Conservation (phyloP, 2,888 invertebrate genomes). For the Dugesia japonica region DNA sequence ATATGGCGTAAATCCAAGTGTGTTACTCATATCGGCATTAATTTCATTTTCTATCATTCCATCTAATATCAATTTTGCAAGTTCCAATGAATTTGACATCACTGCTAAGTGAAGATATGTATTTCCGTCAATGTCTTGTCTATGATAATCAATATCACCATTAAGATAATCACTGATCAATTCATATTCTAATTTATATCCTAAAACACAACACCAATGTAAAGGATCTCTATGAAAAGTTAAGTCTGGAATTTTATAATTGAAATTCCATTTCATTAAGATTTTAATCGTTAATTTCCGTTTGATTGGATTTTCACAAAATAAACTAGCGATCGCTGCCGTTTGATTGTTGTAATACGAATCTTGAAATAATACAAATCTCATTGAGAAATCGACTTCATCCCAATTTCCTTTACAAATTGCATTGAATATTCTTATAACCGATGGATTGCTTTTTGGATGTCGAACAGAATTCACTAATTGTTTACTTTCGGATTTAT, state of each 20-base stretch:
- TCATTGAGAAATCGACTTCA: constrained; percentile 7
- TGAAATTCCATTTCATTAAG: constrained; percentile 1
- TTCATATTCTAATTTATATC: not conserved
- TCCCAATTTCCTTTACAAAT: not conserved
- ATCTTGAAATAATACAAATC: not conserved
- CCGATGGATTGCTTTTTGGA: not conserved
- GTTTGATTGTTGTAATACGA: not conserved
- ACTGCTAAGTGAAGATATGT: constrained; percentile 27
- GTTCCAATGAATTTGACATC: constrained; percentile 3
- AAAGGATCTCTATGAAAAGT: constrained; percentile 10
- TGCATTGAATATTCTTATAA: not conserved
- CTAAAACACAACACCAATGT: constrained; percentile 26
- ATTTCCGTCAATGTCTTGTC: constrained; percentile 21
- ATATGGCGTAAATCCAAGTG: constrained; percentile 20
- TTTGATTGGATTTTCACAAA: not conserved
- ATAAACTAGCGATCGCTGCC: constrained; percentile 5
- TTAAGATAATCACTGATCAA: not conserved
- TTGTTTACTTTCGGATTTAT: not conserved
- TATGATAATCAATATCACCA: constrained; percentile 9
- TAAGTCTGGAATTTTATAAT: not conserved
- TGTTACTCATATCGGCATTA: not conserved
- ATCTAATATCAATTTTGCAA: constrained; percentile 4
- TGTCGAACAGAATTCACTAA: not conserved
- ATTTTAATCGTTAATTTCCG: not conserved
- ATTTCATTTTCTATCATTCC: constrained; percentile 4